phyloP scores from a whole-genome alignment of 2,888 invertebrate species.

The Blera fallax region DNA sequence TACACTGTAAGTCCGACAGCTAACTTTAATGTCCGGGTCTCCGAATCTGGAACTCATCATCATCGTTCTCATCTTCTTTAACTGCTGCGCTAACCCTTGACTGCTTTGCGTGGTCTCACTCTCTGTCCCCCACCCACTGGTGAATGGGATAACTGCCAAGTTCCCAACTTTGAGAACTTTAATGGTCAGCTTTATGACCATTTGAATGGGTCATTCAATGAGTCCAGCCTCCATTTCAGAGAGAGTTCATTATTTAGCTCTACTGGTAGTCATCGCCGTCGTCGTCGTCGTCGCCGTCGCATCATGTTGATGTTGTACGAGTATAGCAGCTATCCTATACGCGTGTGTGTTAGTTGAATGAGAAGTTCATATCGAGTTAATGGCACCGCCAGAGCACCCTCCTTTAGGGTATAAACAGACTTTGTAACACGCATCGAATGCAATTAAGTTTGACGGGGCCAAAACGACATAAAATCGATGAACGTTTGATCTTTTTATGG shows the following conservation, averaged over 20 bases:
- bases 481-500: slow-evolving; percentile 70
- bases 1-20: slow-evolving; percentile 35
- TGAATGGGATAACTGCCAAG: slow-evolving; percentile 61
- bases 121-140: neutral
- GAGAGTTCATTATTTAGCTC: slow-evolving; percentile 71
- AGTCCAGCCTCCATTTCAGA: slow-evolving; percentile 71
- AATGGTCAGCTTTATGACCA: slow-evolving; percentile 74
- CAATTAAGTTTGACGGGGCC: slow-evolving; percentile 70
- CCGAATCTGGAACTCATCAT: slow-evolving; percentile 63
- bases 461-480: slow-evolving; percentile 72
- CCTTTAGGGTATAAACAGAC: slow-evolving; percentile 67
- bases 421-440: slow-evolving; percentile 70
- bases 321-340: neutral
- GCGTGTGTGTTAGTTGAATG: slow-evolving; percentile 28
- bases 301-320: slow-evolving; percentile 4
- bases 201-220: slow-evolving; percentile 73
- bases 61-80: slow-evolving; percentile 52
- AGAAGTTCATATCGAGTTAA: slow-evolving; percentile 70
- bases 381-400: slow-evolving; percentile 56
- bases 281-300: slow-evolving; percentile 26
- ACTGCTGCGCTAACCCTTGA: slow-evolving; percentile 49
- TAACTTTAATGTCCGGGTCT: slow-evolving; percentile 54
- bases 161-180: slow-evolving; percentile 68
- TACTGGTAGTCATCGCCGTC: slow-evolving; percentile 28
- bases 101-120: neutral